Base-by-base conservation (phyloP, 1,140 invertebrate species). In the Drosophila triauraria region DNA sequence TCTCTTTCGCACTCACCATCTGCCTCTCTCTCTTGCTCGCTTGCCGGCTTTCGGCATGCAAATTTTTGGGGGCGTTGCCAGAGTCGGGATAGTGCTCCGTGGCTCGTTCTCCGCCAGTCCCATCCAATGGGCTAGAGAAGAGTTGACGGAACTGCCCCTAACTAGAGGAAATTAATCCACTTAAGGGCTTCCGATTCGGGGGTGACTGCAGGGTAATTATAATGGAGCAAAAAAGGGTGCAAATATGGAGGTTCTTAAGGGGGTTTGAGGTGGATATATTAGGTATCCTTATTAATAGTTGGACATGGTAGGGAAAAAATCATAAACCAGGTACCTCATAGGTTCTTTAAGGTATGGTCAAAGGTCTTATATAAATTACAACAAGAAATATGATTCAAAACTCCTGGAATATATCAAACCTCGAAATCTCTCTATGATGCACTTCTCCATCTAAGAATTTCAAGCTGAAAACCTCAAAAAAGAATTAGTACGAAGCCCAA, bases 31-130 rank as follows among this genome's bases (percentile, higher is more conserved):
- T 65, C 46, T 63, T 53, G 58, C 13, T 61, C 44, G 2, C 15
- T 40, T 20, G 53, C 20, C 8, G 32, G 30, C 32, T n/a, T 57
- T 82, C 15, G 53, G 82, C 43, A 77, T 72, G 68, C 67, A 70
- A 59, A 63, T 69, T 76, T 62, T 78, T 47, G 82, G 60, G 85
- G 85, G 85, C 85, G 85, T 90, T 76, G 51, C 82, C 85, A 77
- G 56, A 8, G 53, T 25, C 38, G 44, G 46, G 23, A 75, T 51
- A 65, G 71, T 63, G 71, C 10, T 35, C 27, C 4, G 4, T 27
- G 25, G 20, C 20, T 20, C 30, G 30, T 30, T 30, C 30, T 30
- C 32, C 30, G 2, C 8, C 30, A 32, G 30, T 35, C 9, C 42
- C 71, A 72, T 72, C 69, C 69, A 72, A 60, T 72, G 32, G 47